phyloP scores from a whole-genome alignment of 2,113 vertebrate genomes.

The Calyptomena viridis region DNA sequence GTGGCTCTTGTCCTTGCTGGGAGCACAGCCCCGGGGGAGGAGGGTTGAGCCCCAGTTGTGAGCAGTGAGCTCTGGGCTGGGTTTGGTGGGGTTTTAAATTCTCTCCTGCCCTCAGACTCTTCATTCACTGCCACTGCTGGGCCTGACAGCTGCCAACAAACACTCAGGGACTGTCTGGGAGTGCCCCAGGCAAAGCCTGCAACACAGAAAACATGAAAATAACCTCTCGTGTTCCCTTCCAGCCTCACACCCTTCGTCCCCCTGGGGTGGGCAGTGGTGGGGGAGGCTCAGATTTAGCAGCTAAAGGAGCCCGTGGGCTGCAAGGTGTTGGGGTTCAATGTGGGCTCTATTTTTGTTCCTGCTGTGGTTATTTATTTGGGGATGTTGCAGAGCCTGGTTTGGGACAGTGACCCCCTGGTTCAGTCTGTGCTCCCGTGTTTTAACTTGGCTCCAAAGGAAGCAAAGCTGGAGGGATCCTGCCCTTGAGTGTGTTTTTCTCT shows the following conservation, averaged over 20 bases:
- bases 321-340: background rate
- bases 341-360: background rate
- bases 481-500: background rate
- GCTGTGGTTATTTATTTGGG: background rate
- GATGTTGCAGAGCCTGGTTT: background rate
- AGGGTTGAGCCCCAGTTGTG: background rate
- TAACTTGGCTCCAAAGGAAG: background rate
- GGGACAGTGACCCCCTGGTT: background rate
- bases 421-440: fast-evolving
- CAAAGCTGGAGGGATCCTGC: background rate
- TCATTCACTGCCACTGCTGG: constrained; percentile 12
- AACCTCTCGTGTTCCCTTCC: background rate
- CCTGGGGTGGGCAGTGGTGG: background rate
- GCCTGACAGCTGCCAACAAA: constrained; percentile 44
- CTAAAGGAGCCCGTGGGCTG: background rate
- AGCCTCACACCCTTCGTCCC: background rate
- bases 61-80: background rate
- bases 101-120: background rate
- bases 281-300: background rate
- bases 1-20: background rate
- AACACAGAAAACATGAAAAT: background rate
- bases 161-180: background rate
- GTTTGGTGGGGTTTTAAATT: background rate
- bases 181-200: constrained; percentile 28
- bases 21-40: background rate